Evolutionary conservation across 2,797 vertebrate genomes (phyloP).

Genomic region (Anisognathus igniventris): DNA sequence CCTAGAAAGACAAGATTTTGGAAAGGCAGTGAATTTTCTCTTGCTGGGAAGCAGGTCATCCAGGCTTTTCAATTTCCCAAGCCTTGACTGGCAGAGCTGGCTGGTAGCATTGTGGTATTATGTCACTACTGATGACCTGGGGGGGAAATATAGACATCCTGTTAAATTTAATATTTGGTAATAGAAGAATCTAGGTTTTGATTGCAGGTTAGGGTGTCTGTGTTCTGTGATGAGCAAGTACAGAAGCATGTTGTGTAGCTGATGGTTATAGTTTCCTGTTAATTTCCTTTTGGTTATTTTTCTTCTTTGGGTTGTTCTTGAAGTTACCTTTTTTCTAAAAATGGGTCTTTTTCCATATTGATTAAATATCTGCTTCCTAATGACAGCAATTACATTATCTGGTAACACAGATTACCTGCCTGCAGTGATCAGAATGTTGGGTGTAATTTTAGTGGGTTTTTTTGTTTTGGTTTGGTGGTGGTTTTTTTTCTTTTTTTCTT

Average conservation of each 20-base stretch:
- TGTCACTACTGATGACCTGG: neutral
- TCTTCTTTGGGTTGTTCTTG: neutral
- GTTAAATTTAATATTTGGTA: neutral
- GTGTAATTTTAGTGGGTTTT: neutral
- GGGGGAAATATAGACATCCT: neutral
- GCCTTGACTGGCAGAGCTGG: neutral
- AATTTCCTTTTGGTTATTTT: neutral
- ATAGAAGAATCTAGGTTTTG: neutral
- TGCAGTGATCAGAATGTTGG: neutral
- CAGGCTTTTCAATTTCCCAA: neutral
- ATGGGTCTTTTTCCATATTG: neutral
- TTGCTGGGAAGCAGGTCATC: neutral
- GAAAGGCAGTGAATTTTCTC: neutral
- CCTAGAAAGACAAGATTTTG: neutral
- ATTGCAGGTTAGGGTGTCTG: neutral
- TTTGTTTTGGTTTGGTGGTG: neutral
- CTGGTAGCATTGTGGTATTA: neutral
- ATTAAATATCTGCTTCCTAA: neutral
- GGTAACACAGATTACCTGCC: neutral
- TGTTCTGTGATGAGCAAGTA: neutral
- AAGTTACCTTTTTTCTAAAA: neutral
- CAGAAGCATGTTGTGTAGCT: neutral
- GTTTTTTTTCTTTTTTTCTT: neutral
- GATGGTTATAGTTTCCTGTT: neutral
- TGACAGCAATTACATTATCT: neutral